These are phyloP conservation scores for Regulus satrapa DNA, from an alignment of 2,113 vertebrate species.

Conservation along the genomic window DNA sequence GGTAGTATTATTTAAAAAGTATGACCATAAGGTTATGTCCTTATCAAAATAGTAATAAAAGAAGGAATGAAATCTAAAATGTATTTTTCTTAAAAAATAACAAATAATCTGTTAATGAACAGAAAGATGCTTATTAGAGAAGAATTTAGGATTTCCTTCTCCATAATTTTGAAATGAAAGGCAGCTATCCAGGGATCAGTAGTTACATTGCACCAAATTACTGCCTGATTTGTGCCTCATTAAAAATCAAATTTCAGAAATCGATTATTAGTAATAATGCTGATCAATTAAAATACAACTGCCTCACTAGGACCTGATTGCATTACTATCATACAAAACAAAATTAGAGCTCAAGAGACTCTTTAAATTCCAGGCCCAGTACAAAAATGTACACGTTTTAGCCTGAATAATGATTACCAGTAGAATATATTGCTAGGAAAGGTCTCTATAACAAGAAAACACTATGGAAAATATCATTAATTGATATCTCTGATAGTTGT, in stretches of 20 bases:
- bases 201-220: background rate
- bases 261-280: background rate
- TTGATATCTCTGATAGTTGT: background rate
- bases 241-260: background rate
- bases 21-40: background rate
- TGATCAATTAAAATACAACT: background rate
- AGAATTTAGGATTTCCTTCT: background rate
- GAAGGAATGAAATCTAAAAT: background rate
- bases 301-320: background rate
- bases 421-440: background rate
- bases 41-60: background rate
- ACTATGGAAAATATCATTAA: background rate
- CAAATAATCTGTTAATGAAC: background rate
- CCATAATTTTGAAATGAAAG: background rate
- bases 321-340: background rate
- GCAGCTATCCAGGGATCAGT: background rate
- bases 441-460: background rate
- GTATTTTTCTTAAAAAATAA: background rate
- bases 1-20: background rate
- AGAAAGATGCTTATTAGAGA: background rate
- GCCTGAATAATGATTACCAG: background rate
- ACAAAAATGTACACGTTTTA: background rate
- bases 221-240: background rate
- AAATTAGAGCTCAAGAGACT: background rate
- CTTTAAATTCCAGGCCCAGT: background rate